Evolutionary conservation across 1,140 invertebrate genomes (phyloP).

Genomic region (Drepana arcuata): DNA sequence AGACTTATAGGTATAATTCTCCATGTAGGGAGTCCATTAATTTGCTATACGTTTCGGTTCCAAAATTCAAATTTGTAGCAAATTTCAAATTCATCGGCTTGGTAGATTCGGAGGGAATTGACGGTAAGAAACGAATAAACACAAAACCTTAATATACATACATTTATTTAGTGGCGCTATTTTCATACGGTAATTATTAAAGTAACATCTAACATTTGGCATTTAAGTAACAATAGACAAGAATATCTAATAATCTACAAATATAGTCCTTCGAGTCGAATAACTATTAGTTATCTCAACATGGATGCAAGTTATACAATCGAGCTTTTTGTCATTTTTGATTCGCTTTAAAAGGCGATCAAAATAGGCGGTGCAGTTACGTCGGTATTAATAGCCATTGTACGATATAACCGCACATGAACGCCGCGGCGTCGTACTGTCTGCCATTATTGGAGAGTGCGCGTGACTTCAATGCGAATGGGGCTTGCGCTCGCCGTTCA

Average conservation of each 20-base stretch:
- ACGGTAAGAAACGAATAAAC: background rate
- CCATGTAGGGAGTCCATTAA: too few species aligned
- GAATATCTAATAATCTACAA: background rate
- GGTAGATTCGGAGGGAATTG: background rate
- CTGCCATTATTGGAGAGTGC: conserved; percentile 2
- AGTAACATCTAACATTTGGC: too few species aligned
- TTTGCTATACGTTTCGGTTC: too few species aligned
- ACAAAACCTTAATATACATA: background rate
- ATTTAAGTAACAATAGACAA: too few species aligned
- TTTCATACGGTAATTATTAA: too few species aligned
- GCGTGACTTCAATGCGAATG: conserved; percentile 9
- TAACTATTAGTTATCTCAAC: background rate
- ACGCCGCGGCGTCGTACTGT: conserved; percentile 6
- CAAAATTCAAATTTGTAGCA: too few species aligned
- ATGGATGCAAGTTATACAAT: too few species aligned
- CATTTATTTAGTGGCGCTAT: background rate
- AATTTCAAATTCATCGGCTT: background rate
- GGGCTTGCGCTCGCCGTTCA: too few species aligned
- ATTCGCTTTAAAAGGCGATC: background rate
- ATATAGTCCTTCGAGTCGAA: background rate
- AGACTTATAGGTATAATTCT: too few species aligned
- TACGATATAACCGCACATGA: background rate
- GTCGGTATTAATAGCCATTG: background rate
- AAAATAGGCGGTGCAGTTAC: background rate
- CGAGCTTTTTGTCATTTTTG: too few species aligned